Evolutionary conservation across 2,797 vertebrate species (phyloP), one percentile per base, ranked within the genome.

Genomic region (Brachymystax lenok): DNA sequence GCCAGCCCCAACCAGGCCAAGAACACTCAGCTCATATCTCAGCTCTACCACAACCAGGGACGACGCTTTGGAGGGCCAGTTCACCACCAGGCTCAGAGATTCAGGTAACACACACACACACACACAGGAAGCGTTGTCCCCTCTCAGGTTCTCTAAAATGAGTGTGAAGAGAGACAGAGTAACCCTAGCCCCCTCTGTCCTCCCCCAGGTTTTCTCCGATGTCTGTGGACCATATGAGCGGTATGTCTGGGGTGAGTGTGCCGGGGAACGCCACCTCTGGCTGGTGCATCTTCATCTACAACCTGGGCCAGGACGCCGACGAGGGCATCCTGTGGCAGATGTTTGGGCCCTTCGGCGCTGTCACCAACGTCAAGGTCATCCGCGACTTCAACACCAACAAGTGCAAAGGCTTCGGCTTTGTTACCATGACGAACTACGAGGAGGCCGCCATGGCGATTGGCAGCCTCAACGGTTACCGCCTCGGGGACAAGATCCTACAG

Each of bases 301-400:
- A 99, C 94, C 96, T 99, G 77, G 96, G 97, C 87, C 98, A 98
- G 91, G 98, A 99, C 56, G 96, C 97, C 5, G 98, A 99, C 82
- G 98, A 99, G 92, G 97, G 97, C 92, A 97, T 99, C 91, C 96
- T 99, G 76, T 99, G 98, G 98, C 98, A 99, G 94, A 99, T 99
- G 97, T 99, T 99, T 79, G 98, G 98, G 75, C 98, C 98, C 71
- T 99, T 99, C 75, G 98, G 98, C 7, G 98, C 97, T 0, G 98
- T 99, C 93, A 99, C 97, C 90, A 99, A 99, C 85, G 98, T 99
- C 88, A 99, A 99, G 92, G 98, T 99, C 89, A 99, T 99, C 92
- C 97, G 98, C 77, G 98, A 99, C 94, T 99, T 99, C 95, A 99
- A 98, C 96, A 99, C 97, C 95, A 99, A 99, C 96, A 99, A 99